These are phyloP conservation scores for Andricus curvator DNA, from an alignment of 2,888 invertebrate genomes.

Conservation along the genomic window DNA sequence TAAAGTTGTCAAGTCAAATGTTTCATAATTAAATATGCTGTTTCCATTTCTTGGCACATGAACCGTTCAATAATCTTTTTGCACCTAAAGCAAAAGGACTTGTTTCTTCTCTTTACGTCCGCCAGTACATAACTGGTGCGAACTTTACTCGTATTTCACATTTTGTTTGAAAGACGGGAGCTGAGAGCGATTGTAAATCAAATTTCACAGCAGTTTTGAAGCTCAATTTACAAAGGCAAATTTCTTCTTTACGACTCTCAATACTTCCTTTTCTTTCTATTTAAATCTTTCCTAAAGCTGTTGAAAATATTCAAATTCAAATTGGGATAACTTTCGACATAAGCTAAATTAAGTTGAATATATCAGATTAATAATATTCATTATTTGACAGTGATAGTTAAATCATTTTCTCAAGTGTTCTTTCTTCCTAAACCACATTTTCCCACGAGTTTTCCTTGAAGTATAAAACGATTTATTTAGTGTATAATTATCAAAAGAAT, in stretches of 20 bases:
- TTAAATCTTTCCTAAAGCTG: slow-evolving; percentile 41
- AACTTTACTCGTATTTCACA: slow-evolving; percentile 40
- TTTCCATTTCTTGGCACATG: slow-evolving; percentile 15
- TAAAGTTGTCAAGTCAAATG: slow-evolving; percentile 1
- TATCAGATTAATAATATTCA: background rate
- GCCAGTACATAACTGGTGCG: slow-evolving; percentile 29
- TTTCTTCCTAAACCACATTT: background rate
- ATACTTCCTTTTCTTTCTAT: slow-evolving; percentile 24
- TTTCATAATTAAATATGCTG: slow-evolving; percentile 27
- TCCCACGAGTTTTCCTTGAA: background rate
- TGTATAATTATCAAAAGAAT: background rate
- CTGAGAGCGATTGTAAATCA: slow-evolving; percentile 54
- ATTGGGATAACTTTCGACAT: background rate
- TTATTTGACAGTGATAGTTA: background rate
- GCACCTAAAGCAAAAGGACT: background rate
- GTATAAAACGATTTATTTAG: background rate
- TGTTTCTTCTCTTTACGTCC: slow-evolving; percentile 2
- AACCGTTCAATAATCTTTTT: slow-evolving; percentile 24
- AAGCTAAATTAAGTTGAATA: background rate
- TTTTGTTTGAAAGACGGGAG: slow-evolving; percentile 48
- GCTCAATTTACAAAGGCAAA: slow-evolving; percentile 60
- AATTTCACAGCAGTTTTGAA: slow-evolving; percentile 53
- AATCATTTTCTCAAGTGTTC: background rate
- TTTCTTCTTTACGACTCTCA: slow-evolving; percentile 44
- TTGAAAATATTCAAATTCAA: slow-evolving; percentile 13